Conservation (phyloP, 2,113 vertebrate genomes). For the Phylloscopus whistleri region DNA sequence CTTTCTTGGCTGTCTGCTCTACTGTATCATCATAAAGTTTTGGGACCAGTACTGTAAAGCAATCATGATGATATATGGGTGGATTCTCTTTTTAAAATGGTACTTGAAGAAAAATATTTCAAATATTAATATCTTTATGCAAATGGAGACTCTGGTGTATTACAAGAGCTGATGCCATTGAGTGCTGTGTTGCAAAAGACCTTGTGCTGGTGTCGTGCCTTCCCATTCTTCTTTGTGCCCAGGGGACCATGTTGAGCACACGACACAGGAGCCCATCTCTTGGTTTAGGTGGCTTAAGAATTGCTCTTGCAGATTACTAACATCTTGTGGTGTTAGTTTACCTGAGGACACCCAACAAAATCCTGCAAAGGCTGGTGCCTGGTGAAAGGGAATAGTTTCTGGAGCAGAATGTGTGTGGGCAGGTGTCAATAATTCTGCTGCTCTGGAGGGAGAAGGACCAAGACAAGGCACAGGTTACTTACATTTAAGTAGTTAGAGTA, state of each 20-base stretch:
- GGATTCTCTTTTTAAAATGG: background rate
- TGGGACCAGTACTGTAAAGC: background rate
- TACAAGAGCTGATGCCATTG: background rate
- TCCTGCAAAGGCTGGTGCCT: background rate
- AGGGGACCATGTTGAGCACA: accelerated
- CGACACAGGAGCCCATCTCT: background rate
- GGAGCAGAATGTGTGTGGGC: accelerated
- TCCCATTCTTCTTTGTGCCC: too few species aligned
- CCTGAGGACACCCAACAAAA: background rate
- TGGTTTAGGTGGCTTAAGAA: background rate
- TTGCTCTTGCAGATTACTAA: accelerated
- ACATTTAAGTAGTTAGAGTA: background rate
- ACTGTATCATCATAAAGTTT: background rate
- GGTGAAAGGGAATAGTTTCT: accelerated
- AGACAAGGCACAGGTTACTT: background rate
- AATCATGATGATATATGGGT: accelerated
- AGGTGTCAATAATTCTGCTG: background rate
- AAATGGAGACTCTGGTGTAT: background rate
- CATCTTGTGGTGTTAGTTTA: background rate
- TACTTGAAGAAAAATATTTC: background rate
- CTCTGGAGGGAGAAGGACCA: background rate
- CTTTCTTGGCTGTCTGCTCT: background rate
- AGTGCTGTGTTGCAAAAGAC: accelerated
- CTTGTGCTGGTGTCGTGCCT: background rate
- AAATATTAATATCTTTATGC: background rate